Base-by-base conservation (phyloP, 2,113 vertebrate genomes). In the Xerus inauris region DNA sequence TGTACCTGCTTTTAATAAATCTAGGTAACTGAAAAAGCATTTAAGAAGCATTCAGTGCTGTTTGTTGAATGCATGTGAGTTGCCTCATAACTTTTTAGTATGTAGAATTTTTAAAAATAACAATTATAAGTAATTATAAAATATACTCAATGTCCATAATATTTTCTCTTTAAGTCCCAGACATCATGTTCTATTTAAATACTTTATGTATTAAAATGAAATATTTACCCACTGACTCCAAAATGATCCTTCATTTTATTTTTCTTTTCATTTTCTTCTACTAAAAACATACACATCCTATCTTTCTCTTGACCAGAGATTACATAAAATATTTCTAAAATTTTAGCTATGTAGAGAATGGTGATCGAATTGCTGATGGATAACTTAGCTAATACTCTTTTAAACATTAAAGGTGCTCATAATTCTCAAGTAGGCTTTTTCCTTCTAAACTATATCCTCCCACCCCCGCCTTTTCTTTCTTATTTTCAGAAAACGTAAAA, bases 51-150 rank as follows among this genome's bases (percentile, higher is more conserved):
- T 67, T 94, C n/a, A 45, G 4, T 38, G 20, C 40, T 42, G 10
- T 22, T 40, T 85, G 8, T 28, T 84, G 40, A 62, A 69, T 82
- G 69, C 76, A 69, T 83, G 11, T 19, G 35, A 95, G 71, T n/a
- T 28, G 57, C 49, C n/a, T 76, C 38, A 84, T 88, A 69, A 65
- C 32, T 69, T 93, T 94, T 92, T 79, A 83, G 24, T 73, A 83
- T 75, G 30, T 11, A 88, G 45, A 91, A 8, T 83, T 91, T 77
- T 28, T 42, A 81, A 96, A 94, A 96, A 72, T 40, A 82, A 87
- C 26, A 71, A 91, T 26, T 30, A 64, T 77, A 76, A 77, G 17
- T 72, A 81, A 82, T 92, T 81, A 24, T 87, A 82, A 89, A 81
- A 13, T 72, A 73, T n/a, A 77, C 24, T n/a, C 19, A 86, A 75